Conservation (phyloP, 2,113 vertebrate species). For the Rhodinocichla rosea region DNA sequence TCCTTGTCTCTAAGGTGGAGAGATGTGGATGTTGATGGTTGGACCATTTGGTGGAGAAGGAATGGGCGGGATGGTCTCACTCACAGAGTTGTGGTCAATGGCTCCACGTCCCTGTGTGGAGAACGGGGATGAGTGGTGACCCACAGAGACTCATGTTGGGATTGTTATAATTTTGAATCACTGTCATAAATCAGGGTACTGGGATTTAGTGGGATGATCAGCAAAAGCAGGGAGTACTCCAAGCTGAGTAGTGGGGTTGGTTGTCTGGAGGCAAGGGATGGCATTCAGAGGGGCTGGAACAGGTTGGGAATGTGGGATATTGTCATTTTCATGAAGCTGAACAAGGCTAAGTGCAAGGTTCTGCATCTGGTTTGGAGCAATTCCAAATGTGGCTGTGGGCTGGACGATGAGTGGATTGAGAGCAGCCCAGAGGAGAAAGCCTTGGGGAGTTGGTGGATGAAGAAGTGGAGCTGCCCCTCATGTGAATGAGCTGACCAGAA, state of each 20-base stretch:
- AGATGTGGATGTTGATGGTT: too few relatives aligned
- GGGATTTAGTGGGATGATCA: neutral
- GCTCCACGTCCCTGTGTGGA: neutral
- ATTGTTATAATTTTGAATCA: too few relatives aligned
- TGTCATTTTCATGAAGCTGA: rapidly evolving
- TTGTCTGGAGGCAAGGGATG: neutral
- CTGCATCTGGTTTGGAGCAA: neutral
- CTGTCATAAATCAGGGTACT: neutral
- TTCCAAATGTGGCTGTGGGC: rapidly evolving
- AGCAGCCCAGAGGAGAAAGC: neutral
- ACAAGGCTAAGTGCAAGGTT: neutral
- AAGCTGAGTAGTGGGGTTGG: neutral
- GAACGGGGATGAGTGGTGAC: neutral
- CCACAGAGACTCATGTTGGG: rapidly evolving
- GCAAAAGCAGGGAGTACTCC: neutral
- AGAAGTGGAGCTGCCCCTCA: neutral
- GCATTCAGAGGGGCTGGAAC: neutral
- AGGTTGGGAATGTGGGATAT: neutral
- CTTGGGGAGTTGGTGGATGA: neutral
- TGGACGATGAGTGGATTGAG: neutral
- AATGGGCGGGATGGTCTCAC: neutral
- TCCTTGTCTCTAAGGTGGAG: neutral
- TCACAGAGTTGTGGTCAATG: rapidly evolving
- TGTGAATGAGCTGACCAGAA: rapidly evolving
- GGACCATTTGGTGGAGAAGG: neutral